Base-by-base conservation (phyloP, 2,113 vertebrate genomes). In the Phylloscopus trochiloides region DNA sequence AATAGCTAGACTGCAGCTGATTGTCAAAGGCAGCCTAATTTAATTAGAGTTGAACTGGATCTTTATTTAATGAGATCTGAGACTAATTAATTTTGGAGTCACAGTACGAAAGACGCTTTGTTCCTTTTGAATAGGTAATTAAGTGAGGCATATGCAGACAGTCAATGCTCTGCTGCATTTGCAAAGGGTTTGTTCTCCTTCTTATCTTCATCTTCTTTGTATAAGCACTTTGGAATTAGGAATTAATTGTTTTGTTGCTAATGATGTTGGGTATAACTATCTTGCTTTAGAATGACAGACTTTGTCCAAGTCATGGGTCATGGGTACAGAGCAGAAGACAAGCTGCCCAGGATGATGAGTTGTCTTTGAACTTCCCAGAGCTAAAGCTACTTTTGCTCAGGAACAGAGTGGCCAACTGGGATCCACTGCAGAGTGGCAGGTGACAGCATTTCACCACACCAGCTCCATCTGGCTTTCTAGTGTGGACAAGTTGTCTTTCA, bases 81-180 rank as follows among this genome's bases (percentile, higher is more conserved):
- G 91, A 75, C 87, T 94, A 97, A 97, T 97, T 98, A 98, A 96
- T 97, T 96, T 96, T 89, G 93, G 95, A 98, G 88, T 97, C 91
- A 95, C 93, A 90, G 94, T 96, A 89, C 0, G 81, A 94, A 96
- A 97, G 92, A 92, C 24, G 57, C 85, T 96, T 94, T 97, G 82
- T 95, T 97, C 89, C 80, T 96, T 92, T 97, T 93, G 97, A 97
- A 95, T 96, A 85, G 48, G 88, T 88, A 97, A 94, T 96, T 95
- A 96, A 96, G 63, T 85, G 65, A 97, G 83, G 77, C 61, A 3
- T 86, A 94, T 7, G 10, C 91, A 92, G 95, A 89, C 94, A 91
- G 73, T 70, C 94, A 91, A 4, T 71, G 72, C 79, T 73, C 72
- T 86, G 52, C 51, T 57, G 67, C 51, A 59, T 88, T 96, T 95